Evolutionary conservation across 2,888 invertebrate species (phyloP).

Genomic region (Tetramorium bicarinatum): DNA sequence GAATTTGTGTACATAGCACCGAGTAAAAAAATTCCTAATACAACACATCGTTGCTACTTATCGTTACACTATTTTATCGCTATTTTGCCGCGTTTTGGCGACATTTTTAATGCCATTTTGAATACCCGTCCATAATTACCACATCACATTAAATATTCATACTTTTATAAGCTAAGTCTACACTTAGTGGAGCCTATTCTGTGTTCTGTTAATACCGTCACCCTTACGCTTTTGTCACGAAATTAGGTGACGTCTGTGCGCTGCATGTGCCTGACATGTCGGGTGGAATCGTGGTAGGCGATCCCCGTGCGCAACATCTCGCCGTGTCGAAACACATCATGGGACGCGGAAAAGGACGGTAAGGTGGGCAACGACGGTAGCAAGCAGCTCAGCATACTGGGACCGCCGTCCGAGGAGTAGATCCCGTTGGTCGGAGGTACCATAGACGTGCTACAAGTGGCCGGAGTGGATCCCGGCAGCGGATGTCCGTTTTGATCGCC

Average conservation of each 20-base stretch:
- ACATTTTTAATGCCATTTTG: conserved; percentile 2
- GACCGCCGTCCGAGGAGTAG: conserved; percentile 79
- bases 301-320: conserved; percentile 81
- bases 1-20: conserved; percentile 49
- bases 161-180: conserved; percentile 27
- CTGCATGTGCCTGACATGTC: conserved; percentile 78
- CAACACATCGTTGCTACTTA: conserved; percentile 40
- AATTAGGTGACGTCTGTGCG: conserved; percentile 80
- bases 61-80: conserved; percentile 28
- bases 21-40: conserved; percentile 50
- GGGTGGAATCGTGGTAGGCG: conserved; percentile 80
- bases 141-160: conserved; percentile 33
- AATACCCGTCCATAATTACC: conserved; percentile 10
- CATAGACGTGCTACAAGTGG: conserved; percentile 75
- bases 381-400: conserved; percentile 81
- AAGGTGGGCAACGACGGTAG: conserved; percentile 79
- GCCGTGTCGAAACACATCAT: conserved; percentile 81
- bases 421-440: conserved; percentile 77
- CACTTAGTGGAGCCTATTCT: conserved; percentile 9
- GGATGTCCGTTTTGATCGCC: conserved; percentile 74
- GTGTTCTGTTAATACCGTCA: conserved; percentile 22
- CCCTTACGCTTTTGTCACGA: not conserved
- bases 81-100: conserved; percentile 18
- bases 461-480: conserved; percentile 68
- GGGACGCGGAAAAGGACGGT: conserved; percentile 78